Evolutionary conservation across 2,888 invertebrate species (phyloP), one percentile per base, ranked within the genome.

Genomic region (Hedya salicella): DNA sequence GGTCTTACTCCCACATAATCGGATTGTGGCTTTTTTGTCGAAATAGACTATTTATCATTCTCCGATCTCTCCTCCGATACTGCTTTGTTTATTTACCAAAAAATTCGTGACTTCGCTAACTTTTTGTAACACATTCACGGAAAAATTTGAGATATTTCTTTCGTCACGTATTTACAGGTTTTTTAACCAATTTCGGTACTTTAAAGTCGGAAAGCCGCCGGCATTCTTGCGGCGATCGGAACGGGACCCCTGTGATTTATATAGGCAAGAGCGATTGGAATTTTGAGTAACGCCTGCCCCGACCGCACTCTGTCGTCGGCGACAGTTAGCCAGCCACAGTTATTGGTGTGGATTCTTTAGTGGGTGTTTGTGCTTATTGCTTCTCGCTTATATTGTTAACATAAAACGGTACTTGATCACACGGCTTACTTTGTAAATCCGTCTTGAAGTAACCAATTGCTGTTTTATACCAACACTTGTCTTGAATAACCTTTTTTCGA

Each of bases 271-370:
- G 59, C 70, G 54, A 49, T 70, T 48, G 57, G 69, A 69, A 69
- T 71, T 76, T 75, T 75, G 72, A 74, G 73, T 77, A 75, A 79
- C 73, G 70, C 69, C 36, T 62, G 68, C 53, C 65, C 62, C 62
- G 68, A 65, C 70, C 68, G 68, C 70, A 70, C 72, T 76, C 74
- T 73, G 74, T 67, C 70, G 71, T 68, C 67, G 67, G 68, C 50
- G 17, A 49, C 39, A 42, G 36, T 62, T 44, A 16, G 46, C 50
- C 6, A 30, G 52, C 52, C 52, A 60, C 46, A 44, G 52, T 59
- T 65, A 59, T 52, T 52, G 49, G 36, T 63, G 14, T 52, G 3
- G 32, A 56, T 49, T 57, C 9, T 19, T 44, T 40, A 60, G 21
- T 11, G 62, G 48, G 17, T 4, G 19, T n/a, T 21, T 48, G 2